Evolutionary conservation across 2,113 vertebrate genomes (phyloP), one percentile per base, ranked within the genome.

Genomic region (Hyperopisus bebe): DNA sequence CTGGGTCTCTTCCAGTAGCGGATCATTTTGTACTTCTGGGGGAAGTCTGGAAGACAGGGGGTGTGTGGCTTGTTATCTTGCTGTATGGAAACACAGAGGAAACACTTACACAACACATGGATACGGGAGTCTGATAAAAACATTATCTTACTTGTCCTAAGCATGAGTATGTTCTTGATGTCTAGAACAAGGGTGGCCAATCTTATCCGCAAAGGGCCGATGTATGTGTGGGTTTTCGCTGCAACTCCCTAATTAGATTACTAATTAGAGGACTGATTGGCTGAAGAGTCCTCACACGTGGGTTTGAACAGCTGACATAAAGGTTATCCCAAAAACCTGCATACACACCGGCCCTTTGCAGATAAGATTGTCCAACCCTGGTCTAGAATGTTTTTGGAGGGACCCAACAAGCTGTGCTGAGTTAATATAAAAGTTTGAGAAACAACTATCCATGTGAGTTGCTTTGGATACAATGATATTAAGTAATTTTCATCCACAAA

Each of bases 1-100:
- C 93, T 95, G 66, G 97, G 96, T 83, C 93, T 95, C 91, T 96
- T 97, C 92, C 94, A 95, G 91, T 95, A 95, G 21, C 92, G 93
- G 82, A 97, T 92, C 58, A 92, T 87, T 42, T 93, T 90, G 83
- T 91, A 89, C 21, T 85, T 91, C 9, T 74, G 84, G 11, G 47
- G 51, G 1, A 11, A 3, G 13, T 62, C 93, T 94, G 90, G 21
- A 93, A 93, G 66, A 91, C 48, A 92, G 51, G 19, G 62, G 74
- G 82, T 87, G 85, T 62, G 53, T 51, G 55, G 31, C 46, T 44
- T 7, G 1, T 80, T 89, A 87, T 62, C 24, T 53, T 35, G 62
- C 87, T 86, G 50, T 31, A 62, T 0, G 3, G 39, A 53, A 50
- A 47, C 42, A 85, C 4, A 0, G 15, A 24, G 44, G 42, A 85